These are phyloP conservation scores for Mugil cephalus DNA, from an alignment of 2,113 vertebrate genomes.

Conservation along the genomic window DNA sequence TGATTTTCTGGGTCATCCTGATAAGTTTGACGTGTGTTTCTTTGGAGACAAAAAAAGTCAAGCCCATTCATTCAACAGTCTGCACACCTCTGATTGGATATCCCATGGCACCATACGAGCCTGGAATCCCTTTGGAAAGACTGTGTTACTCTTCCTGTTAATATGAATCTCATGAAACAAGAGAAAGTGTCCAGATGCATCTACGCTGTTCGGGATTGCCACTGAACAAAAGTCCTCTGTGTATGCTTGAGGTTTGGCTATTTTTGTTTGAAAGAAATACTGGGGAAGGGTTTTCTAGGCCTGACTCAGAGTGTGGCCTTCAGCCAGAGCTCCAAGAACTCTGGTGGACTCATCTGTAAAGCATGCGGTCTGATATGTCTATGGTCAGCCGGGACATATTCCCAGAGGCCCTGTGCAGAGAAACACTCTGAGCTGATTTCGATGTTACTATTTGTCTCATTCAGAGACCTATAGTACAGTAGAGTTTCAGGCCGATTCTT, in stretches of 20 bases:
- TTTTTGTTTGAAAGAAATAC: slow-evolving; percentile 30
- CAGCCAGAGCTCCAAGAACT: slow-evolving; percentile 53
- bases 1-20: slow-evolving; percentile 65
- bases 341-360: slow-evolving; percentile 65
- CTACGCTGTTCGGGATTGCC: not conserved
- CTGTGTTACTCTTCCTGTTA: slow-evolving; percentile 49
- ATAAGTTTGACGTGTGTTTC: slow-evolving; percentile 56
- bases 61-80: slow-evolving; percentile 27
- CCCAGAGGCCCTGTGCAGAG: slow-evolving; percentile 23
- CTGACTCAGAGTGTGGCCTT: slow-evolving; percentile 49
- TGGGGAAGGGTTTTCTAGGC: slow-evolving; percentile 22
- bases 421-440: slow-evolving; percentile 43
- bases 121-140: slow-evolving; percentile 28
- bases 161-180: slow-evolving; percentile 4
- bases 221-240: not conserved
- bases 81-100: slow-evolving; percentile 12
- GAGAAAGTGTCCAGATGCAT: not conserved
- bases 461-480: slow-evolving; percentile 10
- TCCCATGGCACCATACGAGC: slow-evolving; percentile 37
- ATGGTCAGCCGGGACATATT: slow-evolving; percentile 36
- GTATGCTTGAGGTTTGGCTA: not conserved
- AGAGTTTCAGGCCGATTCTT: not conserved
- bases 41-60: not conserved
- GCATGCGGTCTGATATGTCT: slow-evolving; percentile 66
- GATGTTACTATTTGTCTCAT: slow-evolving; percentile 21